Evolutionary conservation across 2,113 vertebrate species (phyloP).

Genomic region (Chauna torquata): DNA sequence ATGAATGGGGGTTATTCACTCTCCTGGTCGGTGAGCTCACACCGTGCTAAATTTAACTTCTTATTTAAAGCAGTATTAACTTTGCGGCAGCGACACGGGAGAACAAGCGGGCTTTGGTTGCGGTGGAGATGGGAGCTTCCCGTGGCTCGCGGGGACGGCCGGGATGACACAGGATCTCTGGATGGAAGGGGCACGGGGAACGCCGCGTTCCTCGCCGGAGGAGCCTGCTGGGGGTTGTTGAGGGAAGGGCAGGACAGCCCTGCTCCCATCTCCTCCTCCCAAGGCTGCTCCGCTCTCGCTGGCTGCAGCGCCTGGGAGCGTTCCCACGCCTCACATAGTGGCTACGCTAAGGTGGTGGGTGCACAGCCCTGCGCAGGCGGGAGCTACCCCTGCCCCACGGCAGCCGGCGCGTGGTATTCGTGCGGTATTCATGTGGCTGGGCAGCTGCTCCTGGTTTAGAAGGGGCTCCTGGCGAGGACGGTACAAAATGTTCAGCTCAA

Average conservation of each 20-base stretch:
- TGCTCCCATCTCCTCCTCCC: not conserved
- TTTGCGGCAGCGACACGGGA: not conserved
- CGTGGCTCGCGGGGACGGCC: not conserved
- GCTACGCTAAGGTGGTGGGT: no score
- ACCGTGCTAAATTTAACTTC: conserved; percentile 43
- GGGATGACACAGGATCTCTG: not conserved
- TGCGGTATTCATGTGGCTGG: no score
- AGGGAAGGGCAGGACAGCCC: not conserved
- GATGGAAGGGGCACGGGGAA: not conserved
- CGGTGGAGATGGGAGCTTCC: not conserved
- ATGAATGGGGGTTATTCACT: conserved; percentile 59
- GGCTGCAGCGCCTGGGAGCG: fast-evolving
- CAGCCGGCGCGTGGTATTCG: no score
- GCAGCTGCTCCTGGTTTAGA: not conserved
- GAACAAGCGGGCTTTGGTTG: conserved; percentile 1
- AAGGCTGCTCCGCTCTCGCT: fast-evolving
- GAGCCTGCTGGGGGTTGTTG: not conserved
- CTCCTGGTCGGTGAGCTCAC: conserved; percentile 13
- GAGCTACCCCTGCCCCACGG: fast-evolving
- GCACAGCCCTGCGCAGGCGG: no score
- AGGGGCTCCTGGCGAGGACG: not conserved
- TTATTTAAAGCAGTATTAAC: not conserved
- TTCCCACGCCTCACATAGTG: no score
- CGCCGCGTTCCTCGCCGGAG: not conserved
- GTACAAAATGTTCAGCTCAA: conserved; percentile 5